Percentiles rank a stretch among this genome's conserved stretches.
phyloP scores from a whole-genome alignment of 2,797 vertebrate genomes.

The Spondyliosoma cantharus region DNA sequence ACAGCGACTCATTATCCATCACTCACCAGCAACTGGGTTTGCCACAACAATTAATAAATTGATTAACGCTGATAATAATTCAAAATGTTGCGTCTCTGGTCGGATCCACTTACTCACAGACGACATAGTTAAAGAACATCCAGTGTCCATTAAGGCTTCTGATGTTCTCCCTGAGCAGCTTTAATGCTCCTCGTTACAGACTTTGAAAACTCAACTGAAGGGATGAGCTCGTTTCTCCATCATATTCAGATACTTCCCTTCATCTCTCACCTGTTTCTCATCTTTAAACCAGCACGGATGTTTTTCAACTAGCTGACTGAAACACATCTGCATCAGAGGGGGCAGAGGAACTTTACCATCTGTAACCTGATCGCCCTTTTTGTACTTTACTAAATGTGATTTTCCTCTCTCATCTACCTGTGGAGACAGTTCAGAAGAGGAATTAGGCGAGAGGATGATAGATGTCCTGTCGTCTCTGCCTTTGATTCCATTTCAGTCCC shows the following conservation, averaged over 20 bases:
- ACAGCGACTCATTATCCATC: too few relatives aligned
- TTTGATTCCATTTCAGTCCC: background rate
- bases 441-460: background rate
- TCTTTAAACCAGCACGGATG: background rate
- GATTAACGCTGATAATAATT: too few relatives aligned
- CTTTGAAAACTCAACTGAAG: too few relatives aligned
- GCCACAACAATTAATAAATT: too few relatives aligned
- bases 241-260: too few relatives aligned
- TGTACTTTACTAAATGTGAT: background rate
- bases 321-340: background rate
- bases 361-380: background rate
- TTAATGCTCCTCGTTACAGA: too few relatives aligned
- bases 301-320: background rate
- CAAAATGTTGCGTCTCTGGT: too few relatives aligned
- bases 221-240: too few relatives aligned
- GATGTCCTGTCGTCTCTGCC: background rate
- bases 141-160: background rate
- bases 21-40: too few relatives aligned
- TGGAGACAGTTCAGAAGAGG: background rate
- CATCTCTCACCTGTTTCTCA: background rate
- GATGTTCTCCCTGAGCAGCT: background rate
- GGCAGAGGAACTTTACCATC: background rate
- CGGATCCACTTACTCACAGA: too few relatives aligned
- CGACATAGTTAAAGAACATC: background rate
- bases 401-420: background rate